A percentile compares a stretch with the other conserved stretches of the same genome.
Evolutionary conservation across 2,113 vertebrate genomes (phyloP).

Genomic region (Amia ocellicauda): DNA sequence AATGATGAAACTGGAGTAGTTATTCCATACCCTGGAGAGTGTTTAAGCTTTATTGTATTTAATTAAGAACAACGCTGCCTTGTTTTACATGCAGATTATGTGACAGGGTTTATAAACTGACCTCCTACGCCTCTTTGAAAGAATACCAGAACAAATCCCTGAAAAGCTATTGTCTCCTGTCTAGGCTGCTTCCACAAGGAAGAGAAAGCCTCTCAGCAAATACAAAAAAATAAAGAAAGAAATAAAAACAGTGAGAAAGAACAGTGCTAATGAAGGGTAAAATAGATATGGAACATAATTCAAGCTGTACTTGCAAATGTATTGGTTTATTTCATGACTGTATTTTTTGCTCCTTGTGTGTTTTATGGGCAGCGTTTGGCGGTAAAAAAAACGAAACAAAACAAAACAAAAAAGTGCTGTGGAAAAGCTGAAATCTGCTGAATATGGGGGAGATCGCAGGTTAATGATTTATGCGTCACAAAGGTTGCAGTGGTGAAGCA

Average conservation of each 20-base stretch:
- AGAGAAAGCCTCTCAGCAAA: constrained; percentile 20
- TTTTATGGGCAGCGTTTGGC: background rate
- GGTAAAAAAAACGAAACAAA: constrained; percentile 27
- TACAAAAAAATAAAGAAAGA: constrained; percentile 45
- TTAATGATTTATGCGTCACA: constrained; percentile 56
- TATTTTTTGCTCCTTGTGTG: background rate
- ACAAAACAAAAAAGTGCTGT: background rate
- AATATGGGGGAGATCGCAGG: background rate
- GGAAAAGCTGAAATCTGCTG: constrained; percentile 36
- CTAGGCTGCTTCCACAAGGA: constrained; percentile 7
- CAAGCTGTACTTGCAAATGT: background rate
- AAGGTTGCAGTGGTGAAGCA: constrained; percentile 47
- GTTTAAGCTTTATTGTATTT: constrained; percentile 20
- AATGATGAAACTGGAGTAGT: no score
- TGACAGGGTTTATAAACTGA: constrained; percentile 4
- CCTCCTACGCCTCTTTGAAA: background rate
- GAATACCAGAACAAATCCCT: constrained; percentile 1
- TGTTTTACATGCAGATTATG: constrained; percentile 21
- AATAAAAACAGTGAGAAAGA: constrained; percentile 43
- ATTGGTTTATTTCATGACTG: no score
- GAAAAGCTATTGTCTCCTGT: constrained; percentile 1
- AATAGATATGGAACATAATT: constrained; percentile 36
- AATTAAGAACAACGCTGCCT: constrained; percentile 18
- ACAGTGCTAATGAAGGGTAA: constrained; percentile 55
- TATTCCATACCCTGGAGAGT: background rate